These are phyloP conservation scores for Chelonus formosanus DNA, from an alignment of 2,888 invertebrate species.

Conservation along the genomic window DNA sequence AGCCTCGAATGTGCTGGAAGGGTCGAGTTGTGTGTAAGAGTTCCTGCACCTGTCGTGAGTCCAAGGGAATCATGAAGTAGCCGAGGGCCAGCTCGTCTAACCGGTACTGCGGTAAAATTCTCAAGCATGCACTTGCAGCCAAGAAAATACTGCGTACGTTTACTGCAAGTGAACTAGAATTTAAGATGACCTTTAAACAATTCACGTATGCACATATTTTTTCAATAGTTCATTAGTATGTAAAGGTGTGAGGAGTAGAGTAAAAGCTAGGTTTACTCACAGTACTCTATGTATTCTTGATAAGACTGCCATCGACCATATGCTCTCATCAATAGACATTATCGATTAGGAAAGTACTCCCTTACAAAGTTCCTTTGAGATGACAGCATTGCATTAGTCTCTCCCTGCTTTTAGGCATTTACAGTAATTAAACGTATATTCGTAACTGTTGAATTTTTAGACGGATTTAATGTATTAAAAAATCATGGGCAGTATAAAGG, in stretches of 20 bases:
- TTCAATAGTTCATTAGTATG: neutral
- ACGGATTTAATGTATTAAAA: too few relatives aligned
- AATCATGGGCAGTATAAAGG: too few relatives aligned
- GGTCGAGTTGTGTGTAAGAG: constrained; percentile 36
- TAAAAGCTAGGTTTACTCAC: neutral
- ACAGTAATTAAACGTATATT: constrained; percentile 40
- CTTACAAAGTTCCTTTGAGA: constrained; percentile 32
- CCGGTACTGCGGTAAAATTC: constrained; percentile 58
- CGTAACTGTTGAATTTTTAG: too few relatives aligned
- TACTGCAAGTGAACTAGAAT: constrained; percentile 22
- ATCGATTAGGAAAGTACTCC: constrained; percentile 40
- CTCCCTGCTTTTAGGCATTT: constrained; percentile 36
- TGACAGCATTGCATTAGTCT: constrained; percentile 21
- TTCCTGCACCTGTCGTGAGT: constrained; percentile 51
- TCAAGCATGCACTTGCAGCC: constrained; percentile 55
- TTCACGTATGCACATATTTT: constrained; percentile 1
- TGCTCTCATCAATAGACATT: constrained; percentile 39
- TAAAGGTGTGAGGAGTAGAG: neutral
- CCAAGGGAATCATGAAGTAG: constrained; percentile 51
- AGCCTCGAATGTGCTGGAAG: constrained; percentile 21
- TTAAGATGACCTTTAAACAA: neutral
- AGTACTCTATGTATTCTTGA: constrained; percentile 26
- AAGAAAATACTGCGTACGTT: constrained; percentile 29
- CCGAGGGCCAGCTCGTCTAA: constrained; percentile 57
- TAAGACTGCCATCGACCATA: constrained; percentile 38